Conservation (phyloP, 2,113 vertebrate genomes). For the Serilophus lunatus region DNA sequence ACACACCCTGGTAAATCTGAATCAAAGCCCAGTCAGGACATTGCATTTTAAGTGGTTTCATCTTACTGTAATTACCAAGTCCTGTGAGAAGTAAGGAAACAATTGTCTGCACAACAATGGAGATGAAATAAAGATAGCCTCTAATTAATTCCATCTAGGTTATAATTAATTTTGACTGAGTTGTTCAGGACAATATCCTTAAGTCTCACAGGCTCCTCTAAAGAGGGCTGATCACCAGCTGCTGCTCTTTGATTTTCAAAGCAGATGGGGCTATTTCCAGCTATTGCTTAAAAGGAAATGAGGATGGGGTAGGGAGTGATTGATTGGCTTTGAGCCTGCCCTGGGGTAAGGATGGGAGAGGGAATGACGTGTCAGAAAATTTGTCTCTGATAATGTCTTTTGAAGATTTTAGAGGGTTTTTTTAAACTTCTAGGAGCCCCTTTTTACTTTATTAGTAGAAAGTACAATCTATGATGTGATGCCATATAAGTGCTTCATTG, state of each 20-base stretch:
- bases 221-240: slow-evolving; percentile 22
- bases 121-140: slow-evolving; percentile 40
- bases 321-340: not conserved
- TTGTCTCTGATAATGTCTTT: not conserved
- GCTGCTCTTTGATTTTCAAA: slow-evolving; percentile 48
- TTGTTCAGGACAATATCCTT: slow-evolving; percentile 6
- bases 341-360: not conserved
- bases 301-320: not conserved
- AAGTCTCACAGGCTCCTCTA: not conserved
- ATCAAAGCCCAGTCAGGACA: not conserved
- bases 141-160: slow-evolving; percentile 30
- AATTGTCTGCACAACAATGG: slow-evolving; percentile 25
- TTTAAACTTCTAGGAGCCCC: fast-evolving
- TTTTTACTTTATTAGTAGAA: not conserved
- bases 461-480: not conserved
- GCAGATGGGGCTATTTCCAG: slow-evolving; percentile 28
- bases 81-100: slow-evolving; percentile 8
- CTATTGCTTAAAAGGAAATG: slow-evolving; percentile 23
- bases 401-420: not conserved
- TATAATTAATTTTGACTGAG: slow-evolving; percentile 40
- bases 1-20: not conserved
- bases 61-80: slow-evolving; percentile 40
- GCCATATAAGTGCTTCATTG: not conserved
- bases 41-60: slow-evolving; percentile 28
- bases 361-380: not conserved